Evolutionary conservation across 1,140 invertebrate genomes (phyloP).

Genomic region (Achroia grisella): DNA sequence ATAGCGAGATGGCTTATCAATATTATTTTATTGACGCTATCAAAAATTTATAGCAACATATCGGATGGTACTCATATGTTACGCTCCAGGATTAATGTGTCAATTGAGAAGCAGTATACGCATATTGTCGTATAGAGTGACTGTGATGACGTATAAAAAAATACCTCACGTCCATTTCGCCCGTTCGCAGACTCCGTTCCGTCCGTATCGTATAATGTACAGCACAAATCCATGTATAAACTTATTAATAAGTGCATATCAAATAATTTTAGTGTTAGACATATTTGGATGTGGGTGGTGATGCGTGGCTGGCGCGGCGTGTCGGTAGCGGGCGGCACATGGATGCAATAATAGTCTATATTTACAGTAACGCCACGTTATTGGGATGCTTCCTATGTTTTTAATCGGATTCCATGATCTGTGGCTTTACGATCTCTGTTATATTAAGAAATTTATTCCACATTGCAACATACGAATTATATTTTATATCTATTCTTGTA

Average conservation of each 20-base stretch:
- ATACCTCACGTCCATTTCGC: slow-evolving; percentile 9
- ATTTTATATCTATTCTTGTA: no score
- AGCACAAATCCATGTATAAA: slow-evolving; percentile 68
- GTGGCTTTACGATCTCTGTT: no score
- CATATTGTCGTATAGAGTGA: slow-evolving; percentile 10
- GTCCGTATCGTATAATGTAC: slow-evolving; percentile 46
- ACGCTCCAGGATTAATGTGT: no score
- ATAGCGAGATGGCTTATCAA: no score
- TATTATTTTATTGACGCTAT: no score
- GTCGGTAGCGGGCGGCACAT: slow-evolving; percentile 15
- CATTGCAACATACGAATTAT: no score
- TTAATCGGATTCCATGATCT: no score
- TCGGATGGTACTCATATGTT: no score
- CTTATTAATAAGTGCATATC: slow-evolving; percentile 68
- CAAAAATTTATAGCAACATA: no score
- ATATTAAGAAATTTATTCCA: no score
- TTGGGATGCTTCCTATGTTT: background rate
- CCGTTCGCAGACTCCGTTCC: slow-evolving; percentile 21
- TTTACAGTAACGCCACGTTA: background rate
- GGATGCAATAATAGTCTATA: slow-evolving; percentile 11
- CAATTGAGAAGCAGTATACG: background rate
- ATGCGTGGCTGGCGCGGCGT: slow-evolving; percentile 12
- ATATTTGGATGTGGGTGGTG: slow-evolving; percentile 38
- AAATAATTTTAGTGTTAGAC: slow-evolving; percentile 62
- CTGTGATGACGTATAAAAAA: slow-evolving; percentile 25